A percentile compares a stretch with the other conserved stretches of the same genome.
These are phyloP conservation scores for Xylota sylvarum DNA, from an alignment of 2,888 invertebrate species.

Conservation along the genomic window DNA sequence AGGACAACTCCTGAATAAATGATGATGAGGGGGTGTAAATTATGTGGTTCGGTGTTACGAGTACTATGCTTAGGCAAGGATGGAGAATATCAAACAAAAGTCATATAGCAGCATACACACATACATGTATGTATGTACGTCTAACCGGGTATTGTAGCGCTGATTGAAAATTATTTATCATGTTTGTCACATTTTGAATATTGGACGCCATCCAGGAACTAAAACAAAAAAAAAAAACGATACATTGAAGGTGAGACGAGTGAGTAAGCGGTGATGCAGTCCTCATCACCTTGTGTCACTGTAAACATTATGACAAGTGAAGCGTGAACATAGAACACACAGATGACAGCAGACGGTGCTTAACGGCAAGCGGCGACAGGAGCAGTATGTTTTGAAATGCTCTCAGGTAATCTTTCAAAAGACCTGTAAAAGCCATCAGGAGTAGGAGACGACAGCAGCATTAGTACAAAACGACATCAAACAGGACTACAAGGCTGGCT, in stretches of 20 bases:
- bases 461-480: conserved; percentile 54
- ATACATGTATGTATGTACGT: background rate
- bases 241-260: conserved; percentile 15
- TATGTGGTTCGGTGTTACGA: conserved; percentile 33
- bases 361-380: conserved; percentile 51
- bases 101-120: conserved; percentile 41
- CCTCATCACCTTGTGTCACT: conserved; percentile 58
- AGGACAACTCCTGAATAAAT: conserved; percentile 63
- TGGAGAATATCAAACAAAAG: conserved; percentile 58
- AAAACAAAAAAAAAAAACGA: conserved; percentile 9
- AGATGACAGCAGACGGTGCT: conserved; percentile 56
- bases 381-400: conserved; percentile 60
- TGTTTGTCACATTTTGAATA: conserved; percentile 74
- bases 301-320: conserved; percentile 69
- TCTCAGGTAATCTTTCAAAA: conserved; percentile 67
- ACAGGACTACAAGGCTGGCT: conserved; percentile 40
- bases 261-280: conserved; percentile 31
- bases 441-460: conserved; percentile 35
- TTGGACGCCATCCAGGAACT: conserved; percentile 41
- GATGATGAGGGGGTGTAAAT: conserved; percentile 52
- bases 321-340: conserved; percentile 44
- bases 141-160: conserved; percentile 43
- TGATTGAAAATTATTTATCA: conserved; percentile 76
- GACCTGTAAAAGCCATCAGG: conserved; percentile 50
- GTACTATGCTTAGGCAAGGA: background rate